Base-by-base conservation (phyloP, 2,888 invertebrate species). In the Seira sanloemensis region DNA sequence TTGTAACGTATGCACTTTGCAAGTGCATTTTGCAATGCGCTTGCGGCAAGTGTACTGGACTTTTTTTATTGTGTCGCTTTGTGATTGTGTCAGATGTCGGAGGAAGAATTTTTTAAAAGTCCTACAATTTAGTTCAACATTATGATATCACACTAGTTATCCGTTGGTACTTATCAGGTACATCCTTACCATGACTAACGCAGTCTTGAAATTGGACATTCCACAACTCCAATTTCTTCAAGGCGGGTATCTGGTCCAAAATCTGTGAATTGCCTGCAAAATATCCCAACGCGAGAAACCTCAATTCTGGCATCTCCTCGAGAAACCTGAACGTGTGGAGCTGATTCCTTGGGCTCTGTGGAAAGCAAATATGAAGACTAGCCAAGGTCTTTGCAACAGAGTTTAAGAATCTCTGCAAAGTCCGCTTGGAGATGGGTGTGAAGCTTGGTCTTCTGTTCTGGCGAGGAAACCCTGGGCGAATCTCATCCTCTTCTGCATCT, bases 71-170 rank as follows among this genome's bases (percentile, higher is more conserved):
- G n/a, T n/a, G n/a, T n/a, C n/a, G n/a, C n/a, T n/a, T n/a, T n/a
- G n/a, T n/a, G n/a, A n/a, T n/a, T n/a, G n/a, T n/a, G n/a, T n/a
- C n/a, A n/a, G n/a, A n/a, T n/a, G n/a, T n/a, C n/a, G n/a, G n/a
- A n/a, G n/a, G n/a, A n/a, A n/a, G n/a, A n/a, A n/a, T n/a, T n/a
- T n/a, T n/a, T n/a, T n/a, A n/a, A n/a, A n/a, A n/a, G n/a, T n/a
- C n/a, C n/a, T n/a, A n/a, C n/a, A n/a, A n/a, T 1, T 65, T 67
- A 25, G n/a, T 26, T 24, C 4, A 24, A 23, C 23, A 50, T 78
- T 83, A 83, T 19, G 78, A 77, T 81, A 86, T 86, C 84, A 86
- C 86, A 86, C 80, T 86, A 37, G 86, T 86, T 78, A 86, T 84
- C 21, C 75, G 73, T 74, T 75, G 81, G 78, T 86, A 86, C 78